A percentile compares a stretch with the other conserved stretches of the same genome.
These are phyloP conservation scores for Ia io DNA, from an alignment of 2,113 vertebrate species.

Conservation along the genomic window DNA sequence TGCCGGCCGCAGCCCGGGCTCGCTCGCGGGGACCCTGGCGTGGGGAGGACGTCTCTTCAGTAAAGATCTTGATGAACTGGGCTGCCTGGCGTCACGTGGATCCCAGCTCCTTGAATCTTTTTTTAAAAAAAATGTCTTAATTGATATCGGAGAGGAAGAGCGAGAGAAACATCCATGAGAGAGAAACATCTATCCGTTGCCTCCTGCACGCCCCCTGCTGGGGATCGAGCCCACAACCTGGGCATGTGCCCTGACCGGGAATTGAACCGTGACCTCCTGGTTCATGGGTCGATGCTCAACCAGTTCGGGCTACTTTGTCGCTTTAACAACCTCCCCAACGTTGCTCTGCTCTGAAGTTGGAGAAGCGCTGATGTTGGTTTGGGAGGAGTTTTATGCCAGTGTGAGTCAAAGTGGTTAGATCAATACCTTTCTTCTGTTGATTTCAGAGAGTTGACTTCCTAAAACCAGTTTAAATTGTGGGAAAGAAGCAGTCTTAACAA, in stretches of 20 bases:
- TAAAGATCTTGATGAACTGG: neutral
- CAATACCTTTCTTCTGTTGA: neutral
- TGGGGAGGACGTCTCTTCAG: fast-evolving
- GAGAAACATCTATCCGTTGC: too few species aligned
- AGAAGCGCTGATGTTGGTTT: neutral
- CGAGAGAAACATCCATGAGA: too few species aligned
- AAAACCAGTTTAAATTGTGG: neutral
- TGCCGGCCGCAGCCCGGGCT: neutral
- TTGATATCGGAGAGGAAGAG: too few species aligned
- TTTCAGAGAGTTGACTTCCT: neutral
- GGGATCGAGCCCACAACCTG: too few species aligned
- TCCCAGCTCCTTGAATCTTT: neutral
- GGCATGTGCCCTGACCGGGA: too few species aligned
- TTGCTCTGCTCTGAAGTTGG: neutral
- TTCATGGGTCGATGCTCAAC: too few species aligned
- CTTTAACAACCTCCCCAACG: neutral
- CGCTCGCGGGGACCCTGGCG: too few species aligned
- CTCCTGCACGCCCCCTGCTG: too few species aligned
- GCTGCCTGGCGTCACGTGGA: neutral
- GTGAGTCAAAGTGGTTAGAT: neutral
- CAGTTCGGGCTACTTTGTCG: neutral
- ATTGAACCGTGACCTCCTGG: too few species aligned
- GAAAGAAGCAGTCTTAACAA: neutral
- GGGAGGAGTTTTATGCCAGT: neutral
- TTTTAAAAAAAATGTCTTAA: too few species aligned